Percentiles rank a stretch among this genome's conserved stretches.
Evolutionary conservation across 2,113 vertebrate species (phyloP).

Genomic region (Lagopus muta): DNA sequence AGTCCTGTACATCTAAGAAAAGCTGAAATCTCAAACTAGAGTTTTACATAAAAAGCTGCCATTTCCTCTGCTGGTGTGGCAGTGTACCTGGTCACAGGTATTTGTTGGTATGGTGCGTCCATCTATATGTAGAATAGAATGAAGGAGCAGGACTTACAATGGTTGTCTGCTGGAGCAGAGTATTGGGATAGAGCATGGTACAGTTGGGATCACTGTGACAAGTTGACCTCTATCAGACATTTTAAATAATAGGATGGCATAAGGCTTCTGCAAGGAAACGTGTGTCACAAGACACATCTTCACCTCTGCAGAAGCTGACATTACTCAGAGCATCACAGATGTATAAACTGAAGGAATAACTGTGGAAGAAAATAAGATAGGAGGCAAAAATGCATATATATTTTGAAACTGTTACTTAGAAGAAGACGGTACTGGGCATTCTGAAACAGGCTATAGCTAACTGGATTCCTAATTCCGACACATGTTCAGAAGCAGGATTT

Average conservation of each 20-base stretch:
- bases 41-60: neutral
- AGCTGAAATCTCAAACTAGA: neutral
- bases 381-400: neutral
- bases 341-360: neutral
- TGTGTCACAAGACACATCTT: neutral
- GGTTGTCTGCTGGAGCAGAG: neutral
- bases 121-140: neutral
- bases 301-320: neutral
- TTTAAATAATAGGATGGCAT: neutral
- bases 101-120: neutral
- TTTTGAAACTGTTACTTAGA: neutral
- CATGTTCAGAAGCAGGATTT: neutral
- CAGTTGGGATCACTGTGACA: rapidly evolving
- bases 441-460: neutral
- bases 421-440: neutral
- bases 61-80: neutral
- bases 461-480: neutral
- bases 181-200: neutral
- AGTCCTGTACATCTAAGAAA: neutral
- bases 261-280: neutral
- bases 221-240: neutral
- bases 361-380: neutral
- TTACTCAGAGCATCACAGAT: neutral
- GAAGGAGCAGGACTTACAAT: neutral
- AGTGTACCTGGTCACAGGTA: neutral